Evolutionary conservation across 1,140 invertebrate genomes (phyloP).

Genomic region (Drosophila kepulauana): DNA sequence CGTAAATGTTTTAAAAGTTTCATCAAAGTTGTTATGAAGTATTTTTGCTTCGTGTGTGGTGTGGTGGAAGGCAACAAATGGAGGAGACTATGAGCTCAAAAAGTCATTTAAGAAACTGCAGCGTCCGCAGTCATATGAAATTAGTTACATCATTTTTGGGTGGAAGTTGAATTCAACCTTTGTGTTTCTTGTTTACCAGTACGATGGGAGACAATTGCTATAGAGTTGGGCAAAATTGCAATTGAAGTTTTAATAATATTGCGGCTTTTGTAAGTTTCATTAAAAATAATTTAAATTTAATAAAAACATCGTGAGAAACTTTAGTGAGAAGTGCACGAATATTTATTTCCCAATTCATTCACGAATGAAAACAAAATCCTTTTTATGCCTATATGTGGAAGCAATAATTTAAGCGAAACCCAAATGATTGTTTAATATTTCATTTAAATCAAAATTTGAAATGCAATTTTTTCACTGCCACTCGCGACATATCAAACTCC

Average conservation of each 20-base stretch:
- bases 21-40: constrained; percentile 80
- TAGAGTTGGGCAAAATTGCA: constrained; percentile 1
- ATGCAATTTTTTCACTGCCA: too few relatives aligned
- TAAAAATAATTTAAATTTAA: too few relatives aligned
- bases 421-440: too few relatives aligned
- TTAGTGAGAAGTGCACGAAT: too few relatives aligned
- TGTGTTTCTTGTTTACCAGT: neutral
- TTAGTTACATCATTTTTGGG: constrained; percentile 60
- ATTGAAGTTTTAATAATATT: constrained; percentile 9
- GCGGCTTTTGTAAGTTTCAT: neutral
- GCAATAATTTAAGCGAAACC: too few relatives aligned
- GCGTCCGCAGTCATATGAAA: constrained; percentile 56
- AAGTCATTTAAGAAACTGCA: constrained; percentile 64
- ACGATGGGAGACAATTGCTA: neutral
- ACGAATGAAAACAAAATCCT: too few relatives aligned
- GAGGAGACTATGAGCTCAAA: constrained; percentile 16
- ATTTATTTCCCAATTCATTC: too few relatives aligned
- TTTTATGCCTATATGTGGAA: too few relatives aligned
- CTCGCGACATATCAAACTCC: too few relatives aligned
- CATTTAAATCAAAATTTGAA: too few relatives aligned
- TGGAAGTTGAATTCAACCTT: constrained; percentile 38
- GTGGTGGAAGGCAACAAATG: constrained; percentile 15
- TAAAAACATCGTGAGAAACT: too few relatives aligned
- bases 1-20: constrained; percentile 80
- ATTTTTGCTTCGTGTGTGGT: constrained; percentile 52